These are phyloP conservation scores for Quiscalus mexicanus DNA, from an alignment of 2,113 vertebrate genomes.

Conservation along the genomic window DNA sequence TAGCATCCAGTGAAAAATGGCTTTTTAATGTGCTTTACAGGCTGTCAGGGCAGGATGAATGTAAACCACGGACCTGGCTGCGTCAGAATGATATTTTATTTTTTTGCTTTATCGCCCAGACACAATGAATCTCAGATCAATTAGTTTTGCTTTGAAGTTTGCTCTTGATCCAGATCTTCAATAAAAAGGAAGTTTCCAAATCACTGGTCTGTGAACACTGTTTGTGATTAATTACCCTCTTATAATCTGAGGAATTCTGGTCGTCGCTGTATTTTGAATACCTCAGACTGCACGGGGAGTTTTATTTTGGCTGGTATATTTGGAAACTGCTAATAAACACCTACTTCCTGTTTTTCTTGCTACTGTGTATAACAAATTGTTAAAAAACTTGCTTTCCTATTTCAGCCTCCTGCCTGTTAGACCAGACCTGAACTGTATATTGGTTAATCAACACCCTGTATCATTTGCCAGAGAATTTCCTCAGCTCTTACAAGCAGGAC, in stretches of 20 bases:
- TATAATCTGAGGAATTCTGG: constrained; percentile 83
- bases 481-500: constrained; percentile 61
- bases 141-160: constrained; percentile 78
- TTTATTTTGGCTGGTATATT: constrained; percentile 84
- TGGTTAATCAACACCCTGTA: constrained; percentile 31
- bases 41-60: constrained; percentile 54
- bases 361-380: constrained; percentile 77
- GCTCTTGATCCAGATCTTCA: constrained; percentile 78
- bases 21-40: constrained; percentile 60
- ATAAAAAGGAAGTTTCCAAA: constrained; percentile 79
- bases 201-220: constrained; percentile 78
- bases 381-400: constrained; percentile 70
- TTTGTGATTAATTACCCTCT: constrained; percentile 84
- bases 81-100: constrained; percentile 26
- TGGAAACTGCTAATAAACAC: constrained; percentile 83
- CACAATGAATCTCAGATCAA: constrained; percentile 74
- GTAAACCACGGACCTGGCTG: constrained; percentile 27
- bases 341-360: constrained; percentile 83
- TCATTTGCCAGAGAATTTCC: constrained; percentile 67
- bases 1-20: constrained; percentile 28
- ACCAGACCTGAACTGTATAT: constrained; percentile 42
- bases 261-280: constrained; percentile 78
- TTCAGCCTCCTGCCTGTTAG: constrained; percentile 47
- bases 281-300: constrained; percentile 77
- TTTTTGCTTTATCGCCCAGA: constrained; percentile 72